Evolutionary conservation across 1,140 invertebrate genomes (phyloP).

Genomic region (Brachionus rubens): DNA sequence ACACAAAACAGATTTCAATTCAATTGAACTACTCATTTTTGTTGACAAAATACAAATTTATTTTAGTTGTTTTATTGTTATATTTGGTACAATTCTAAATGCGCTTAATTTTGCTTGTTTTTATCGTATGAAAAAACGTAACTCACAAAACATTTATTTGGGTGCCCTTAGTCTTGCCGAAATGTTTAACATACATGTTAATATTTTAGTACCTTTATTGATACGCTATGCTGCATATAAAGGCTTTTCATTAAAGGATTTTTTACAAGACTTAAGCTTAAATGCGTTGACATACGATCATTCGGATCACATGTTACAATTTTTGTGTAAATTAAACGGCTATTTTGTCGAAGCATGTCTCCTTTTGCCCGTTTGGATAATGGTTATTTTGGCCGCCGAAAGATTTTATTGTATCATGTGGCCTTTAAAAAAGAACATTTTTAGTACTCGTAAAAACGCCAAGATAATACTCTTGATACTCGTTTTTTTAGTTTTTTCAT

Average conservation of each 20-base stretch:
- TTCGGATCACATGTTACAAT: neutral
- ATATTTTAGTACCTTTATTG: constrained; percentile 22
- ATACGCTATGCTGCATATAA: neutral
- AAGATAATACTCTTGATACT: neutral
- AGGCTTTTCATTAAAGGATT: neutral
- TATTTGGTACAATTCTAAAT: constrained; percentile 31
- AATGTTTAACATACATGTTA: constrained; percentile 27
- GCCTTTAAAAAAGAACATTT: constrained; percentile 1
- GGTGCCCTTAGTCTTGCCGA: constrained; percentile 13
- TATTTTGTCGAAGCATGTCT: constrained; percentile 16
- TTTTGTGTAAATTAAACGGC: neutral
- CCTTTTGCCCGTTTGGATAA: constrained; percentile 4
- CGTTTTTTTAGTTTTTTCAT: neutral
- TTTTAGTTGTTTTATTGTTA: neutral
- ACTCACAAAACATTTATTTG: constrained; percentile 44
- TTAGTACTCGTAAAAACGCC: neutral
- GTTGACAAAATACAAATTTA: no score
- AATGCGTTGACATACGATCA: neutral
- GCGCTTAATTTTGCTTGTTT: constrained; percentile 7
- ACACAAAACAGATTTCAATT: no score
- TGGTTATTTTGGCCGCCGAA: constrained; percentile 26
- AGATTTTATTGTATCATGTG: constrained; percentile 15
- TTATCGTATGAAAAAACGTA: constrained; percentile 33
- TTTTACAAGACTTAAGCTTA: neutral
- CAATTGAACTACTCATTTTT: no score